These are phyloP conservation scores for Chiridota heheva DNA, from an alignment of 35 echinoderm and acorn worm species.

Conservation along the genomic window DNA sequence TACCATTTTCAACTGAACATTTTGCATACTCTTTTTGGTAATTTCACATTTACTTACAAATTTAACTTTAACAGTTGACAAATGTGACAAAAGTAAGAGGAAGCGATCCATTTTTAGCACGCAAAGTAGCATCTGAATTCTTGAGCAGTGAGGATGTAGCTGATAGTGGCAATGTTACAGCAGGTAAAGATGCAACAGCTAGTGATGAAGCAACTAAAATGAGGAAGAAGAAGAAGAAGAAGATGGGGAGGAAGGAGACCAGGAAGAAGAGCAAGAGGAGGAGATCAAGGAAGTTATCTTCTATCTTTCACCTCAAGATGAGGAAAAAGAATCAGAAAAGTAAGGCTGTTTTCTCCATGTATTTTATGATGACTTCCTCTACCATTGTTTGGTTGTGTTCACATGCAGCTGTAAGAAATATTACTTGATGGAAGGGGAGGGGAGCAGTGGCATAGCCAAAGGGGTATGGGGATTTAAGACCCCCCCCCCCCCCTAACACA, in stretches of 20 bases:
- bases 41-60: not conserved
- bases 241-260: conserved; percentile 52
- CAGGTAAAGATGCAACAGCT: conserved; percentile 3
- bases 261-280: conserved; percentile 51
- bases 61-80: conserved; percentile 16
- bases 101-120: conserved; percentile 56
- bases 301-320: conserved; percentile 56
- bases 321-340: conserved; percentile 53
- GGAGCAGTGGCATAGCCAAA: too few species aligned
- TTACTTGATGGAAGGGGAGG: too few species aligned
- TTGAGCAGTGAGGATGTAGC: not conserved
- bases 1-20: not conserved
- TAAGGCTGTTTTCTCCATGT: not conserved
- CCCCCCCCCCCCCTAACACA: too few species aligned
- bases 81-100: conserved; percentile 62
- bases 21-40: not conserved
- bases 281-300: conserved; percentile 64
- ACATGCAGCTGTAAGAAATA: too few species aligned
- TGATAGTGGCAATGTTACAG: conserved; percentile 7
- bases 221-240: conserved; percentile 52
- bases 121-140: not conserved
- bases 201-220: conserved; percentile 16
- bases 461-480: too few species aligned
- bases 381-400: too few species aligned
- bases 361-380: not conserved